Percentiles rank a stretch among this genome's conserved stretches.
Conservation (phyloP, 2,113 vertebrate genomes). For the Baryphthengus martii region DNA sequence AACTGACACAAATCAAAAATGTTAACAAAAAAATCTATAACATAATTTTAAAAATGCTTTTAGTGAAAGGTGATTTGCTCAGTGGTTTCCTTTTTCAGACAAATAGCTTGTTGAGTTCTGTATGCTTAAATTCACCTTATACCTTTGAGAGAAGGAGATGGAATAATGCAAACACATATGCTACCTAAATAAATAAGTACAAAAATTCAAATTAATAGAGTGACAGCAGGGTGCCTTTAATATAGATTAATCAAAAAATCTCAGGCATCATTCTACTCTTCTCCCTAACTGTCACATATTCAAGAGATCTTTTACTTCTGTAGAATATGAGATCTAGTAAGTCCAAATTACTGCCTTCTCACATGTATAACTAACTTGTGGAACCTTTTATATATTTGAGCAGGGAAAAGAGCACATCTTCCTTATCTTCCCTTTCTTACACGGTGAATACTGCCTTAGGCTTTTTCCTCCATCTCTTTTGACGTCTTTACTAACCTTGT, state of each 20-base stretch:
- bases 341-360: background rate
- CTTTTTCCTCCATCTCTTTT: background rate
- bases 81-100: background rate
- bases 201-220: background rate
- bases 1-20: constrained; percentile 31
- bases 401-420: background rate
- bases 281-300: background rate
- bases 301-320: background rate
- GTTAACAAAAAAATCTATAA: background rate
- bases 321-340: background rate
- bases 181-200: background rate
- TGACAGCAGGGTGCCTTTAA: background rate
- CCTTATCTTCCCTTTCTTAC: background rate
- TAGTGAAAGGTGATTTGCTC: background rate
- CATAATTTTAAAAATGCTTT: background rate
- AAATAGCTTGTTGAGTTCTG: background rate
- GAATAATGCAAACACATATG: background rate
- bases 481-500: background rate
- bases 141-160: background rate
- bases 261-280: background rate
- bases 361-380: background rate
- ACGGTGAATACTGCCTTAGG: background rate
- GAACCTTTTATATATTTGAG: background rate
- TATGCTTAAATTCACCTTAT: background rate
- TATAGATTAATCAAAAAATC: background rate